phyloP scores from a whole-genome alignment of 2,797 vertebrate genomes.

The Loris lydekkerianus region DNA sequence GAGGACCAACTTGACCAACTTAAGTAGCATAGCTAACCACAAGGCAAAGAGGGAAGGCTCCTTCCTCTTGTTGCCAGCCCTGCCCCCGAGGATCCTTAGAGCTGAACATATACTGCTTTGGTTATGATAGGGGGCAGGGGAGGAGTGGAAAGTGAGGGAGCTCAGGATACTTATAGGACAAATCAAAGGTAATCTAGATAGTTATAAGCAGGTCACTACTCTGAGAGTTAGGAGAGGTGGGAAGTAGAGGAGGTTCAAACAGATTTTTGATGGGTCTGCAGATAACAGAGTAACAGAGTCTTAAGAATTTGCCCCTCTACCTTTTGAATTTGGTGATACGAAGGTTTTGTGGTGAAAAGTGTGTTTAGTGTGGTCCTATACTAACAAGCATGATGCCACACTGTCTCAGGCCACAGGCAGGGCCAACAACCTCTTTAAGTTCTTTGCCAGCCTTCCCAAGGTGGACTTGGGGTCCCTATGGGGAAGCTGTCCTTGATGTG shows the following conservation, averaged over 20 bases:
- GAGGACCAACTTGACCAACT: slow-evolving; percentile 17
- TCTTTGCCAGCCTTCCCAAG: background rate
- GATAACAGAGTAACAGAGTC: background rate
- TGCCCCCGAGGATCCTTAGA: slow-evolving; percentile 6
- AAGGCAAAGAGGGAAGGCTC: slow-evolving; percentile 1
- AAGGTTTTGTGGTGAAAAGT: slow-evolving; percentile 25
- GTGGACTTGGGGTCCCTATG: background rate
- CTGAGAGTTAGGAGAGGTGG: slow-evolving; percentile 7
- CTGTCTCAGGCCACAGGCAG: background rate
- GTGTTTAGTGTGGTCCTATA: background rate
- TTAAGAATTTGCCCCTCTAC: background rate
- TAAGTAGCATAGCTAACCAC: background rate
- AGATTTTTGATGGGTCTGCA: background rate
- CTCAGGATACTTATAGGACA: background rate
- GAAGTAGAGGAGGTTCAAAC: background rate
- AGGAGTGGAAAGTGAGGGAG: background rate
- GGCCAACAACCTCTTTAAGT: background rate
- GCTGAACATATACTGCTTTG: slow-evolving; percentile 21
- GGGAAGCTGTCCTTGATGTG: background rate
- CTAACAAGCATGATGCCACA: background rate
- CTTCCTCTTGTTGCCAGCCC: slow-evolving; percentile 32
- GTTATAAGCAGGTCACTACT: background rate
- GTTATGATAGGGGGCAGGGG: background rate
- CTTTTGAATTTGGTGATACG: slow-evolving; percentile 35
- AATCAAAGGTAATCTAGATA: slow-evolving; percentile 12